A percentile compares a stretch with the other conserved stretches of the same genome.
These are phyloP conservation scores for Platygyra sinensis DNA, from an alignment of 64 coral and sea anemone species.

Conservation along the genomic window DNA sequence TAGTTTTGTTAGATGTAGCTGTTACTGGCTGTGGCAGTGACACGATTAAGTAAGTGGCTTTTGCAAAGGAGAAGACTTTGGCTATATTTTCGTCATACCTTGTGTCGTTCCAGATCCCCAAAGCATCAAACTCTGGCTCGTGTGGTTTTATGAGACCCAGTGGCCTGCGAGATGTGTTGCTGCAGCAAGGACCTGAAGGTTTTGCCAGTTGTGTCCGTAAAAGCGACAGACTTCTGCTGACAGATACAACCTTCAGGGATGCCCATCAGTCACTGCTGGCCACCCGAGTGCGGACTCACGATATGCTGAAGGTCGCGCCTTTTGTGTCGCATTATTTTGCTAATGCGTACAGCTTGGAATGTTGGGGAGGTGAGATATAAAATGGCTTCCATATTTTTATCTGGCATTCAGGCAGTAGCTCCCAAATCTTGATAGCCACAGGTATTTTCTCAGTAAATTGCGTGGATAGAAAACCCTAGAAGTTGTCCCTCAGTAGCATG, in stretches of 20 bases:
- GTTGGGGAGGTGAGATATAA: conserved; percentile 83
- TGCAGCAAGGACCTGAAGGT: conserved; percentile 88
- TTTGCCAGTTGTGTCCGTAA: conserved; percentile 81
- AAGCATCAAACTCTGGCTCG: background rate
- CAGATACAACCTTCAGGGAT: conserved; percentile 96
- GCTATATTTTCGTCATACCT: background rate
- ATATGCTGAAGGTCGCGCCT: conserved; percentile 90
- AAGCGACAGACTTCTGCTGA: conserved; percentile 65
- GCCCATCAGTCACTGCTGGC: conserved; percentile 97
- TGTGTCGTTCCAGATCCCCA: conserved; percentile 29
- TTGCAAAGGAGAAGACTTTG: background rate
- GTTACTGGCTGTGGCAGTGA: too few species aligned
- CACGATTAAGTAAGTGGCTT: too few species aligned
- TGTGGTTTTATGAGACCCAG: conserved; percentile 55
- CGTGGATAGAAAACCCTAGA: too few species aligned
- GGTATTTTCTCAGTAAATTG: too few species aligned
- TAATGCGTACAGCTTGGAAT: conserved; percentile 95
- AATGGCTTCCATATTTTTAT: too few species aligned
- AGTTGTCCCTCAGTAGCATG: too few species aligned
- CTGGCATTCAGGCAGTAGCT: too few species aligned
- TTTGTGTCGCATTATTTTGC: conserved; percentile 94
- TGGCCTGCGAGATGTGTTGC: conserved; percentile 80
- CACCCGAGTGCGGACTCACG: conserved; percentile 88
- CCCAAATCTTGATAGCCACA: too few species aligned
- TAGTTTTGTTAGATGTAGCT: too few species aligned